Evolutionary conservation across 2,888 invertebrate species (phyloP).

Genomic region (Himalopsyche anomala): DNA sequence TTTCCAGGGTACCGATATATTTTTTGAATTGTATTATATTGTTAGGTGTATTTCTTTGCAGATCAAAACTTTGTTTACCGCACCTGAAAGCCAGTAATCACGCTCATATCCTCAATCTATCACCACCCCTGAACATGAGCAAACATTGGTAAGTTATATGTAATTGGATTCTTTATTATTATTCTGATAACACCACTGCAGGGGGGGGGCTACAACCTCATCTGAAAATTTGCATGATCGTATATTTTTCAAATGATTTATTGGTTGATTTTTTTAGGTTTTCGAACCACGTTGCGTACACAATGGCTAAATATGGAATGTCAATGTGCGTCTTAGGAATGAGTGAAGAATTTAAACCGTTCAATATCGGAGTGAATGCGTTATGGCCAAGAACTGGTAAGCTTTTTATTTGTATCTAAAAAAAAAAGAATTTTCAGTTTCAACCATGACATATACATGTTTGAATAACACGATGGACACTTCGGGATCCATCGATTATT

Average conservation of each 20-base stretch:
- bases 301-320: slow-evolving; percentile 99
- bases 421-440: no score
- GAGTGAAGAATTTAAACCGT: slow-evolving; percentile 92
- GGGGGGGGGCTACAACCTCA: not conserved
- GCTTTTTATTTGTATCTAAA: not conserved
- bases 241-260: not conserved
- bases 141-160: slow-evolving; percentile 85
- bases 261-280: slow-evolving; percentile 80
- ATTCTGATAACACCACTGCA: not conserved
- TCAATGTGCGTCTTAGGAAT: slow-evolving; percentile 98
- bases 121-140: slow-evolving; percentile 94
- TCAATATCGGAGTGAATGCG: slow-evolving; percentile 94
- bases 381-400: slow-evolving; percentile 96
- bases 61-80: slow-evolving; percentile 94
- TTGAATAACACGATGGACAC: no score
- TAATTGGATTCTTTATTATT: not conserved
- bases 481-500: no score
- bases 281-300: slow-evolving; percentile 94
- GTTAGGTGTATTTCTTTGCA: slow-evolving; percentile 71
- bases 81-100: slow-evolving; percentile 90
- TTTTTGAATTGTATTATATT: no score
- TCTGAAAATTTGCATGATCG: no score
- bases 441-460: no score
- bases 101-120: slow-evolving; percentile 94
- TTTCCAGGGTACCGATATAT: no score